These are phyloP conservation scores for Drosophila pruinosa DNA, from an alignment of 1,140 invertebrate species.

Conservation along the genomic window DNA sequence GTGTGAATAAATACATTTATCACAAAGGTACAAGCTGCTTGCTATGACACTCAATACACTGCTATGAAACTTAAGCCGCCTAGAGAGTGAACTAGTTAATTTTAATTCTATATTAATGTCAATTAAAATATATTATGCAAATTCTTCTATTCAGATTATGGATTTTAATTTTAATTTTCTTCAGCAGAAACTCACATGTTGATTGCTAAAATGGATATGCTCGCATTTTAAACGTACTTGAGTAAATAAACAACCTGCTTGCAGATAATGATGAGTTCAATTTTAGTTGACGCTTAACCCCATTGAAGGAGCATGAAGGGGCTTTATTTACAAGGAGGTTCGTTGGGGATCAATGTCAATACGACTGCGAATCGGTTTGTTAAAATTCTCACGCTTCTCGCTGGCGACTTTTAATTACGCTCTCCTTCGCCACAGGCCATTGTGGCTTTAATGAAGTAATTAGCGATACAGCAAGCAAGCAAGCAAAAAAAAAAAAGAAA, in stretches of 20 bases:
- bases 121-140: no score
- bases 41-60: no score
- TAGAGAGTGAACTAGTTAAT: no score
- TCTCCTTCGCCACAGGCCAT: background rate
- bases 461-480: constrained; percentile 35
- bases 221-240: background rate
- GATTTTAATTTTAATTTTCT: background rate
- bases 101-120: no score
- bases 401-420: constrained; percentile 76
- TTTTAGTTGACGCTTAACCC: constrained; percentile 17
- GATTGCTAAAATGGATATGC: background rate
- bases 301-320: constrained; percentile 10
- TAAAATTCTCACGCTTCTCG: constrained; percentile 73
- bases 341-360: background rate
- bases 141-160: no score
- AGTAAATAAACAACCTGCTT: constrained; percentile 25
- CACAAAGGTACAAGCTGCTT: no score
- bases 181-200: background rate
- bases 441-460: constrained; percentile 74
- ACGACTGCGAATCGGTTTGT: constrained; percentile 40
- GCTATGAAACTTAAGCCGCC: no score
- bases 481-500: no score
- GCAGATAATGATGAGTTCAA: constrained; percentile 12
- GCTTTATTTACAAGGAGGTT: no score
- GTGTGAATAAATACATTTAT: no score